A percentile compares a stretch with the other conserved stretches of the same genome.
These are phyloP conservation scores for human (Homo sapiens) DNA, from an alignment of 2,113 vertebrate species.

Conservation along the genomic window GRCh38 chr7:2144001-2144500, in stretches of 20 bases:
- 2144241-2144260: not conserved
- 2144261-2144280: too few species aligned
- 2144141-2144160: not conserved
- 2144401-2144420: not conserved
- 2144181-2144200: not conserved
- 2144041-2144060: not conserved
- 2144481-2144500: not conserved
- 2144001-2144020: accelerated
- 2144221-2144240: not conserved
- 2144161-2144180: not conserved
- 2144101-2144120: not conserved
- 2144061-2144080: not conserved
- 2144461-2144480: not conserved
- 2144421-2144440: not conserved
- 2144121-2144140: not conserved
- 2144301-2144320: not conserved
- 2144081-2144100: accelerated
- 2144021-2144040: not conserved
- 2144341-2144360: too few species aligned
- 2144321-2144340: accelerated
- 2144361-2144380: not conserved
- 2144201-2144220: accelerated
- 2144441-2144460: not conserved
- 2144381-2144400: not conserved
- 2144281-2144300: not conserved